Base-by-base conservation (phyloP, 1,140 invertebrate species). In the Scaptomyza graminum region DNA sequence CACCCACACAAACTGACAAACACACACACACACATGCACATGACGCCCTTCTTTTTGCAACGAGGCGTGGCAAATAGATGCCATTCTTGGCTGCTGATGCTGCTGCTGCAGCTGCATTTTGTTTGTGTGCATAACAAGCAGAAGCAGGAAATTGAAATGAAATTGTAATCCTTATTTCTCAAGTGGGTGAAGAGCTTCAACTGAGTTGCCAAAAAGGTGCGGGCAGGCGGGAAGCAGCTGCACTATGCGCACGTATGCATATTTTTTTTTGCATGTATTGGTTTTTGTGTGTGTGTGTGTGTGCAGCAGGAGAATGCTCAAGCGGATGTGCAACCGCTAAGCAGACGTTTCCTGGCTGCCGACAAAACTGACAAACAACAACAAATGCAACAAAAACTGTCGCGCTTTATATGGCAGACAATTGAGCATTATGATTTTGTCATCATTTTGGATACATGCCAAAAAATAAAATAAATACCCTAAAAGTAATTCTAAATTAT, bases 101-200 rank as follows among this genome's bases (percentile, higher is more conserved):
- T 71, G 69, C 66, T 59, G 46, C 25, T 59, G 25, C 41, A 16
- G 62, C 67, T 71, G 69, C 66, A 75, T 69, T 78, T 71, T 68
- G 71, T 65, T 73, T 79, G 72, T 78, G 57, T 67, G 74, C 54
- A 65, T 59, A 74, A 56, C 62, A 69, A 52, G 50, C 49, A 76
- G 57, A 55, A 67, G 59, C 61, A 77, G 75, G 70, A 81, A 83
- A 83, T 81, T 78, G 80, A 83, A 83, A 81, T 83, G 64, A 81
- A 83, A 83, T 81, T 83, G 74, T 83, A 83, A 83, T 83, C 78
- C 75, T 69, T 78, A 78, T 66, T 83, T 66, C 67, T 74, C 61
- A 81, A 78, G 78, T 68, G 56, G 41, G 57, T 51, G 59, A 69
- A 74, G 57, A 59, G 68, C 68, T 13, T 34, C 12, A 15, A 13